Evolutionary conservation across 64 coral and sea anemone species (phyloP), one percentile per base, ranked within the genome.

Genomic region (Acropora yongei): DNA sequence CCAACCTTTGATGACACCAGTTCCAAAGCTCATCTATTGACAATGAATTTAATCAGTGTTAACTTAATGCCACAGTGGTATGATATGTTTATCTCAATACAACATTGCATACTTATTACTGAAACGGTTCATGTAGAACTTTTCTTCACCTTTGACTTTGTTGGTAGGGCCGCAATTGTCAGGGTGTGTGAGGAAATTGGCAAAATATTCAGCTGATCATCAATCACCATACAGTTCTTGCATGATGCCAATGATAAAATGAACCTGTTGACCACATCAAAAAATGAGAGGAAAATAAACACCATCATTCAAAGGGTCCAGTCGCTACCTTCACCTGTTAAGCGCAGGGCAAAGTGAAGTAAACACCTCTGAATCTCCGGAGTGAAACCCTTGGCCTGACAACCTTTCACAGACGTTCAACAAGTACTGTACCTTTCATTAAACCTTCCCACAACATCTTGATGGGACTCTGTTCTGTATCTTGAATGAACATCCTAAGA

Each of bases 381-480:
- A 30, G 30, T 30, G 30, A 30, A 30, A 30, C 30, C 1, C 3
- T 53, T 19, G 7, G 6, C 50, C 12, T 7, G 39, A 20, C 6
- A 53, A 3, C 16, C 3, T 49, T 3, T 13, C 63, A 80, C 30
- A 8, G 44, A 77, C 4, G 4, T 77, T 3, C 12, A 44, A 19
- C 12, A 79, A 8, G 6, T 53, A 51, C 8, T 8, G 49, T 46
- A 98, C 97, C 97, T 98, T 92, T 98, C 97, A 86, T 98, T 98
- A 76, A 98, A 98, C 78, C 97, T 93, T 19, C 97, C 91, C 46
- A 96, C 88, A 57, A 98, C 93, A 91, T 98, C 94, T 48, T 98
- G 97, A 88, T 98, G 97, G 14, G 97, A 92, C 68, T 98, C 97
- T 19, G 97, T 98, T 92, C 97, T 93, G 86, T 98, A 98, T 74